These are phyloP conservation scores for Tragelaphus oryx DNA, from an alignment of 2,797 vertebrate genomes.

Conservation along the genomic window DNA sequence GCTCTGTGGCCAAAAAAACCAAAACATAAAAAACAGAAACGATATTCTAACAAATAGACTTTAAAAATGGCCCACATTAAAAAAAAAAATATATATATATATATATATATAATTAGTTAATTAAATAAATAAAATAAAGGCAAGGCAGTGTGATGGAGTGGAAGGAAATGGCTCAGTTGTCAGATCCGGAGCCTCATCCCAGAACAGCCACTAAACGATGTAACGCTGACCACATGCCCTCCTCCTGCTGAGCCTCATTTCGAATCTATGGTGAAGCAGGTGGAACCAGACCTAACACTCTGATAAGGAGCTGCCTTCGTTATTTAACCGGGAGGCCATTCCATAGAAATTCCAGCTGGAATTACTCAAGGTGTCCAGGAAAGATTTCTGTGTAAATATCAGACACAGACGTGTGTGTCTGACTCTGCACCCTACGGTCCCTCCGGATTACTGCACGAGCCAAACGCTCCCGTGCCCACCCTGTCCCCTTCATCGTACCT, in stretches of 20 bases:
- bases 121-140: background rate
- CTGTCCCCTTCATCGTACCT: conserved; percentile 81
- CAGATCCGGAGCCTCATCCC: background rate
- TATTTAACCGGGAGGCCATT: background rate
- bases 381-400: background rate
- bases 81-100: background rate
- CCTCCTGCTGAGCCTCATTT: fast-evolving
- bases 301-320: background rate
- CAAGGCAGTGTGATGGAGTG: background rate
- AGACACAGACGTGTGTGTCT: fast-evolving
- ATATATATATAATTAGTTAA: background rate
- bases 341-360: background rate
- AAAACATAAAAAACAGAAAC: background rate
- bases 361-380: background rate
- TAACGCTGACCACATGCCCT: background rate
- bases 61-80: background rate
- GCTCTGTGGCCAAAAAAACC: background rate
- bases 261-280: background rate
- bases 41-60: background rate
- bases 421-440: background rate
- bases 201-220: background rate
- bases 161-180: background rate
- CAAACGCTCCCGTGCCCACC: conserved; percentile 86
- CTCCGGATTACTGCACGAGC: conserved; percentile 63
- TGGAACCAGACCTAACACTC: background rate